Evolutionary conservation across 2,113 vertebrate genomes (phyloP).

Genomic region (Hystrix cristata): DNA sequence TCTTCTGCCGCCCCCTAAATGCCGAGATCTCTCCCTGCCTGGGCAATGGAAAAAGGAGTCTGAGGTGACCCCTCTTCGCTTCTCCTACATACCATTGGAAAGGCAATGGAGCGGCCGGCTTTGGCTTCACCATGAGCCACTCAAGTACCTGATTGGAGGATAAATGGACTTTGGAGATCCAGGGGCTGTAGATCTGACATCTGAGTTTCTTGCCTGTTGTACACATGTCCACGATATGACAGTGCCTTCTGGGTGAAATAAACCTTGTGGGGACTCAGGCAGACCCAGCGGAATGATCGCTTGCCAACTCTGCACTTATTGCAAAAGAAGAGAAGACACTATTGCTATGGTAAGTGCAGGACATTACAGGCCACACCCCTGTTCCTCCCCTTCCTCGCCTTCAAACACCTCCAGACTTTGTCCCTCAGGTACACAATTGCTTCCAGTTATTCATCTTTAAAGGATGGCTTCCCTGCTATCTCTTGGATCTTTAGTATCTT

Average conservation of each 20-base stretch:
- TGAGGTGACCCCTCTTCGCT: not conserved
- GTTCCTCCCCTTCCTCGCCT: not conserved
- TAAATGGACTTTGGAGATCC: rapidly evolving
- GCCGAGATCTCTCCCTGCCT: not conserved
- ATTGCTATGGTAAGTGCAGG: rapidly evolving
- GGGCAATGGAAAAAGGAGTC: not conserved
- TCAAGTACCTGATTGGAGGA: rapidly evolving
- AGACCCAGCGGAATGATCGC: not conserved
- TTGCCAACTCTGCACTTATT: not conserved
- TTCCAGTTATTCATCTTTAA: not conserved
- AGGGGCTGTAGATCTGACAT: not conserved
- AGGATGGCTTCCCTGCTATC: not conserved
- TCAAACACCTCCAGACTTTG: no score
- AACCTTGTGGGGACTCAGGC: not conserved
- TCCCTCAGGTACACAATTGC: rapidly evolving
- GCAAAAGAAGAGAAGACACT: not conserved
- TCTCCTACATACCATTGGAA: rapidly evolving
- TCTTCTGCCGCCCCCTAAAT: not conserved
- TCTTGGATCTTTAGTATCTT: not conserved
- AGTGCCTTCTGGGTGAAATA: no score
- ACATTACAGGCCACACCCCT: rapidly evolving
- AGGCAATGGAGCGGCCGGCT: not conserved
- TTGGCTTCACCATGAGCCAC: not conserved
- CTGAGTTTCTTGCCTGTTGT: not conserved
- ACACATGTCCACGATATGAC: rapidly evolving